These are phyloP conservation scores for Eubasilissa splendida DNA, from an alignment of 2,888 invertebrate species.

Conservation along the genomic window DNA sequence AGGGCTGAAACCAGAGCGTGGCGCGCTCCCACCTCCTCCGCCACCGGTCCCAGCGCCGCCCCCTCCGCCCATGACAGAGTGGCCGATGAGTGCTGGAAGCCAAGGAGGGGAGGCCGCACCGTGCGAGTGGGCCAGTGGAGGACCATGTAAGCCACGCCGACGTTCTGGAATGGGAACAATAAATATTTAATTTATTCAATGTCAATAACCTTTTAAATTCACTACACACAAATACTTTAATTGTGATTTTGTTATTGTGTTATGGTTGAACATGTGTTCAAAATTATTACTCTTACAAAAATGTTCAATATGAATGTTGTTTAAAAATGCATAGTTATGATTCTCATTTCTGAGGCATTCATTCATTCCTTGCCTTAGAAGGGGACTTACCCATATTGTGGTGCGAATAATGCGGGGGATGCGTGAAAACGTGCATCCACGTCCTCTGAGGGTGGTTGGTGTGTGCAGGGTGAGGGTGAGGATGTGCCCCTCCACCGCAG, in stretches of 20 bases:
- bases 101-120: conserved; percentile 41
- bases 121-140: conserved; percentile 52
- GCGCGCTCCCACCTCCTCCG: conserved; percentile 37
- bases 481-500: conserved; percentile 33
- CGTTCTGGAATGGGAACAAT: conserved; percentile 27
- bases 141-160: conserved; percentile 43
- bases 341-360: no score
- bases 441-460: conserved; percentile 53
- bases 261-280: no score
- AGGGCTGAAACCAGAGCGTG: conserved; percentile 56
- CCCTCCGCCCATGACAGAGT: conserved; percentile 46
- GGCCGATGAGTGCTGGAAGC: conserved; percentile 52
- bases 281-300: no score
- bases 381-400: conserved; percentile 46
- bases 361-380: no score
- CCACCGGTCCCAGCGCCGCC: conserved; percentile 18
- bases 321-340: no score
- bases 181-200: no score
- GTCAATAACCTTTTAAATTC: no score
- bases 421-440: conserved; percentile 56
- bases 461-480: conserved; percentile 58
- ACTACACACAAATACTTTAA: no score
- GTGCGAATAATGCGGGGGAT: conserved; percentile 53
- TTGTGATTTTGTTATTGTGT: no score
- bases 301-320: no score